These are phyloP conservation scores for Pteropus alecto DNA, from an alignment of 2,113 vertebrate genomes.

Conservation along the genomic window DNA sequence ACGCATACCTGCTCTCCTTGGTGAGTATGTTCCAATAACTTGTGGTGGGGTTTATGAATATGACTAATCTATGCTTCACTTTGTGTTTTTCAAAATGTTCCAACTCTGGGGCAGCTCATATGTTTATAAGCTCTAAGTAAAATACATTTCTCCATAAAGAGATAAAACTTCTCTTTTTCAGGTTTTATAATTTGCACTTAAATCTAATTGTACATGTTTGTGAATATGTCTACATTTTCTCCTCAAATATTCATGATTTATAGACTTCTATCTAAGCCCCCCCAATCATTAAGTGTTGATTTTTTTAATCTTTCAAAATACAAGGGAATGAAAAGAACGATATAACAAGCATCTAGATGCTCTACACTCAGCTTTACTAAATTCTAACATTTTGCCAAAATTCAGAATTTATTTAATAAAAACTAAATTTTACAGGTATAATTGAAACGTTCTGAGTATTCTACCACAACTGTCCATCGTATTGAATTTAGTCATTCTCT, in stretches of 20 bases:
- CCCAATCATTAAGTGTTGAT: background rate
- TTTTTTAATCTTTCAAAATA: background rate
- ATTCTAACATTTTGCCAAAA: background rate
- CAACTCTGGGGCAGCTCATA: background rate
- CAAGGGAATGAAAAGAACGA: background rate
- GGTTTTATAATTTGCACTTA: background rate
- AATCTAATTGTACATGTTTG: background rate
- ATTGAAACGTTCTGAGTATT: background rate
- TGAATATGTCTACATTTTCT: background rate
- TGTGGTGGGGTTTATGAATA: background rate
- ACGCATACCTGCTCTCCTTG: background rate
- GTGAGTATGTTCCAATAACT: background rate
- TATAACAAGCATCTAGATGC: background rate
- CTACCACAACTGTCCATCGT: background rate
- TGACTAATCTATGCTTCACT: background rate
- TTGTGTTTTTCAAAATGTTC: background rate
- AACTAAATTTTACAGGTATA: background rate
- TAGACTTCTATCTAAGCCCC: background rate
- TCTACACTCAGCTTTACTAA: background rate
- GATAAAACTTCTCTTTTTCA: background rate
- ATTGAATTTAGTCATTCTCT: background rate
- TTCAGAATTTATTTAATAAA: background rate
- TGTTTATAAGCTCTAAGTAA: background rate
- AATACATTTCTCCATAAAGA: background rate
- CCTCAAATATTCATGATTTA: background rate